Conservation (phyloP, 2,113 vertebrate species). For the Ageneiosus marmoratus region DNA sequence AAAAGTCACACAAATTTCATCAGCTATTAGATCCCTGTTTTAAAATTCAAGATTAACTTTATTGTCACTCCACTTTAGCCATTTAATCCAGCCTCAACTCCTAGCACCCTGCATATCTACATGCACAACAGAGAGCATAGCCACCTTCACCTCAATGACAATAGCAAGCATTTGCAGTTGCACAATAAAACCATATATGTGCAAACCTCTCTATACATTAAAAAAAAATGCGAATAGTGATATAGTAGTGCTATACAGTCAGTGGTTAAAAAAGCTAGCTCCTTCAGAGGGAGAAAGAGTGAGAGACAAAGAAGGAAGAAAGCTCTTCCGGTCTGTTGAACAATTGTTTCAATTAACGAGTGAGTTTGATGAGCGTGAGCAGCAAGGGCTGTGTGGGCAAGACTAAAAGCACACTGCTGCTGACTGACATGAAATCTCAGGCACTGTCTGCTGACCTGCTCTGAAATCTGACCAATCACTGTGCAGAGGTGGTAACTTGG, state of each 20-base stretch:
- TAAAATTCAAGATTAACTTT: slow-evolving; percentile 76
- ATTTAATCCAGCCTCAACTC: slow-evolving; percentile 26
- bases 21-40: slow-evolving; percentile 65
- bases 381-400: slow-evolving; percentile 55
- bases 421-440: slow-evolving; percentile 79
- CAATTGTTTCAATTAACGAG: slow-evolving; percentile 76
- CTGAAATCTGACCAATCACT: slow-evolving; percentile 78
- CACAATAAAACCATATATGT: slow-evolving; percentile 33
- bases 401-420: slow-evolving; percentile 50
- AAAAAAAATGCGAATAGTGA: neutral
- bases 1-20: slow-evolving; percentile 62
- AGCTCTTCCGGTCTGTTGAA: slow-evolving; percentile 75
- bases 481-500: slow-evolving; percentile 76
- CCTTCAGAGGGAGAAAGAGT: slow-evolving; percentile 3
- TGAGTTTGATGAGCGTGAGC: slow-evolving; percentile 70
- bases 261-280: slow-evolving; percentile 26
- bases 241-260: slow-evolving; percentile 21
- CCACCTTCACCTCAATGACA: slow-evolving; percentile 37
- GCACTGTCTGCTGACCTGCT: slow-evolving; percentile 67
- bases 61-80: too few species aligned
- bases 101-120: slow-evolving; percentile 16
- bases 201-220: slow-evolving; percentile 18
- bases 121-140: slow-evolving; percentile 27
- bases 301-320: slow-evolving; percentile 50
- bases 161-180: slow-evolving; percentile 24